Evolutionary conservation across 1,140 invertebrate genomes (phyloP).

Genomic region (Drosophila rufa): DNA sequence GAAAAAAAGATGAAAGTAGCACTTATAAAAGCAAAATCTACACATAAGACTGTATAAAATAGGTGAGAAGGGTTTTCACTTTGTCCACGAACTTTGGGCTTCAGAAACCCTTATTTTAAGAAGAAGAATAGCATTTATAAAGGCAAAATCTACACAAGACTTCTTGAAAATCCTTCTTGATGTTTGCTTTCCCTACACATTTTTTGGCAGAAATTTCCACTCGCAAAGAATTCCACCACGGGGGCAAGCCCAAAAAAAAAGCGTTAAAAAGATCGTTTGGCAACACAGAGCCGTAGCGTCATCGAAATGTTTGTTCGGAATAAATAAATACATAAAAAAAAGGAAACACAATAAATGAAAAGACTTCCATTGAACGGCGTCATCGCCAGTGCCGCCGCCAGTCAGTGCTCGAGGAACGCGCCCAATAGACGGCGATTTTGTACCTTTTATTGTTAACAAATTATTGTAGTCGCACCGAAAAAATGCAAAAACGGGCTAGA

Average conservation of each 20-base stretch:
- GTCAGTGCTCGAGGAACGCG: conserved; percentile 47
- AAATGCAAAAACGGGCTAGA: neutral
- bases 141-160: neutral
- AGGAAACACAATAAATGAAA: conserved; percentile 72
- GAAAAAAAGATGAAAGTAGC: too few relatives aligned
- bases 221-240: conserved; percentile 35
- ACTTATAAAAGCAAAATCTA: too few relatives aligned
- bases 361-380: conserved; percentile 67
- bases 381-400: conserved; percentile 24
- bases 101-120: too few relatives aligned
- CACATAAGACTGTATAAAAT: too few relatives aligned
- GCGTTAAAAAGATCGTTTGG: conserved; percentile 47
- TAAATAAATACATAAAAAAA: conserved; percentile 70
- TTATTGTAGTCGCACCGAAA: conserved; percentile 28
- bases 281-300: conserved; percentile 53
- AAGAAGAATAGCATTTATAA: too few relatives aligned
- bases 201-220: conserved; percentile 65
- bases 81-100: too few relatives aligned
- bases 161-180: neutral
- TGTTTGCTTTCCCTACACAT: too few relatives aligned
- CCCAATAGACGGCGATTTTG: conserved; percentile 37
- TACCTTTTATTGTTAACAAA: conserved; percentile 65
- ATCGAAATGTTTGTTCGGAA: conserved; percentile 76
- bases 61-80: neutral
- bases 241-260: conserved; percentile 63